Percentiles rank a stretch among this genome's conserved stretches.
Conservation (phyloP, 2,797 vertebrate species). For the Pampus argenteus region DNA sequence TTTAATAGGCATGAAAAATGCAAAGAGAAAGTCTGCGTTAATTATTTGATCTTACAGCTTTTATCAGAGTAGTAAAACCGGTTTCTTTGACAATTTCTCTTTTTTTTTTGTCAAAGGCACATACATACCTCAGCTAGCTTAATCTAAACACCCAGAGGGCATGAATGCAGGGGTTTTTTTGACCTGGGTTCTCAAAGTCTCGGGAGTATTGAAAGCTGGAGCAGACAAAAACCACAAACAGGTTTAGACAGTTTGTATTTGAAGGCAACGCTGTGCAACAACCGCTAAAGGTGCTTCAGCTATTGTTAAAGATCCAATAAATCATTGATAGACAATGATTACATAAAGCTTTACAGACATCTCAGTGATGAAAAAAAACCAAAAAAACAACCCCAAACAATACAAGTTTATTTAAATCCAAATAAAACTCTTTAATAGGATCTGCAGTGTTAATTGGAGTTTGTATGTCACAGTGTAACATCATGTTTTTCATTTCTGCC, state of each 20-base stretch:
- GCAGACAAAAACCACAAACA: conserved; percentile 21
- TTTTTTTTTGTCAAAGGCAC: conserved; percentile 28
- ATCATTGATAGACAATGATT: background rate
- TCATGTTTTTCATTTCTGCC: background rate
- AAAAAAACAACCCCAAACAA: too few species aligned
- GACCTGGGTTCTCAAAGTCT: background rate
- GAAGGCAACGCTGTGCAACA: background rate
- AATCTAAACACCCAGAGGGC: conserved; percentile 15
- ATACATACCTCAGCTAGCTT: conserved; percentile 1
- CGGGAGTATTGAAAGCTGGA: background rate
- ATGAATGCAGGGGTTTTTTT: conserved; percentile 5
- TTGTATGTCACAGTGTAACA: background rate
- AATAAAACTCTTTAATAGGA: background rate
- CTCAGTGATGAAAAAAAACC: background rate
- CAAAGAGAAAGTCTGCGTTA: conserved; percentile 27
- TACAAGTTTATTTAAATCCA: background rate
- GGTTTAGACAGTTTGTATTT: background rate
- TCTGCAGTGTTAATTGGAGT: background rate
- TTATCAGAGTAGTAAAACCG: conserved; percentile 12
- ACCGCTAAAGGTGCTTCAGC: background rate
- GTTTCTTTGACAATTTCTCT: conserved; percentile 14
- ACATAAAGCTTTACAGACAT: background rate
- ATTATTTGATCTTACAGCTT: conserved; percentile 10
- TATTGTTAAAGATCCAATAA: background rate
- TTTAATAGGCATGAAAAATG: background rate